Conservation (phyloP, 2,888 invertebrate species). For the Cecidostiba fungosa region DNA sequence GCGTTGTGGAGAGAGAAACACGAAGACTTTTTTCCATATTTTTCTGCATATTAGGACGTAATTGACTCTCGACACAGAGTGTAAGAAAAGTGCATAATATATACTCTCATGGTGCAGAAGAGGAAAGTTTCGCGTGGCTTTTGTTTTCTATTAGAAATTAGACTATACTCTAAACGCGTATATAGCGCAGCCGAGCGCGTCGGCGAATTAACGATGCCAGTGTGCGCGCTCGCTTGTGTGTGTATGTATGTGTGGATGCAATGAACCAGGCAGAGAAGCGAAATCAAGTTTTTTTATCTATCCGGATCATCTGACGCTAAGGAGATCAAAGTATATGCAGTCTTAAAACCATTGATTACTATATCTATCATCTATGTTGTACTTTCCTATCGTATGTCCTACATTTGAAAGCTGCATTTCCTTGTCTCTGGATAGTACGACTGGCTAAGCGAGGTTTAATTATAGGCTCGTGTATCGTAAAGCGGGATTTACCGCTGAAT, state of each 20-base stretch:
- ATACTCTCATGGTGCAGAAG: background rate
- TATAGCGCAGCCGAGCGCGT: background rate
- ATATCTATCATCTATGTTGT: conserved; percentile 53
- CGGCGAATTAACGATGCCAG: conserved; percentile 16
- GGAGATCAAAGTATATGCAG: conserved; percentile 47
- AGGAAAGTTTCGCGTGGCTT: background rate
- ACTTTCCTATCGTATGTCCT: conserved; percentile 51
- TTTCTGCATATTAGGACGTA: background rate
- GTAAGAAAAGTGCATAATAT: background rate
- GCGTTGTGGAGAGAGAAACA: background rate
- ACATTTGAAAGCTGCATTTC: conserved; percentile 48
- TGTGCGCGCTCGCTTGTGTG: background rate
- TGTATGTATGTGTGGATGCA: background rate
- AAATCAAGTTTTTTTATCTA: conserved; percentile 57
- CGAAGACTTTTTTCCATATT: background rate
- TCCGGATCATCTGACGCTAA: conserved; percentile 51
- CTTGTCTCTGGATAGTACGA: conserved; percentile 26
- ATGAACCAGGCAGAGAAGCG: conserved; percentile 37
- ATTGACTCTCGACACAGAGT: background rate
- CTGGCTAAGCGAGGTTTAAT: conserved; percentile 49
- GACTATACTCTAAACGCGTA: background rate
- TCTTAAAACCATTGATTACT: conserved; percentile 54
- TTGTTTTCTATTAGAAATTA: conserved; percentile 14
- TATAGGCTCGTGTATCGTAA: conserved; percentile 3
- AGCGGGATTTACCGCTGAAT: conserved; percentile 4